Conservation (phyloP, 2,797 vertebrate species). For the Pterois miles region DNA sequence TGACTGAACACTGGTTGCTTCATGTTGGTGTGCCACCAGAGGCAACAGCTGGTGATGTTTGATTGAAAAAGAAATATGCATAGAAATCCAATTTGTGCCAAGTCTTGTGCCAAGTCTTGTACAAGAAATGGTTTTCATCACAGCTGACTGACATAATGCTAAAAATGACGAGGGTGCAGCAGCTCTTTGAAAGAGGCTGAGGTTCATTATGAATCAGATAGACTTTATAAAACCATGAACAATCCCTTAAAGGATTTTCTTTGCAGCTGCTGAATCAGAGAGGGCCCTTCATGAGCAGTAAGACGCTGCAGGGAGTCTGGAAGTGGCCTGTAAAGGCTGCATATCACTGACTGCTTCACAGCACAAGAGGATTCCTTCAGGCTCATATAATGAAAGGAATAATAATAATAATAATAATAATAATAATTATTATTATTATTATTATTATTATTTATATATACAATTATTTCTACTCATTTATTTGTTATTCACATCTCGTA, state of each 20-base stretch:
- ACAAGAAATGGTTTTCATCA: not conserved
- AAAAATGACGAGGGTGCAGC: not conserved
- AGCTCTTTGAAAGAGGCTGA: not conserved
- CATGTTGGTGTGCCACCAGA: not conserved
- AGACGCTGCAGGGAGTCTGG: slow-evolving; percentile 8
- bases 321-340: slow-evolving; percentile 15
- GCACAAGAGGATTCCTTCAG: slow-evolving; percentile 9
- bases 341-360: slow-evolving; percentile 7
- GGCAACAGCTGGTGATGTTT: not conserved
- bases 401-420: no score
- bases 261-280: slow-evolving; percentile 18
- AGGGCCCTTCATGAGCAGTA: slow-evolving; percentile 17
- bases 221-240: slow-evolving; percentile 26
- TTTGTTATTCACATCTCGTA: slow-evolving; percentile 1
- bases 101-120: not conserved
- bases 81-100: not conserved
- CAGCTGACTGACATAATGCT: not conserved
- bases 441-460: no score
- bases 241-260: slow-evolving; percentile 40
- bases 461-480: no score
- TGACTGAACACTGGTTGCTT: not conserved
- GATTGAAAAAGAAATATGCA: not conserved
- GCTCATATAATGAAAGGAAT: not conserved
- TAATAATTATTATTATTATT: no score
- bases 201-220: slow-evolving; percentile 22